Conservation (phyloP, 64 coral and sea anemone species). For the Anthopleura sola region DNA sequence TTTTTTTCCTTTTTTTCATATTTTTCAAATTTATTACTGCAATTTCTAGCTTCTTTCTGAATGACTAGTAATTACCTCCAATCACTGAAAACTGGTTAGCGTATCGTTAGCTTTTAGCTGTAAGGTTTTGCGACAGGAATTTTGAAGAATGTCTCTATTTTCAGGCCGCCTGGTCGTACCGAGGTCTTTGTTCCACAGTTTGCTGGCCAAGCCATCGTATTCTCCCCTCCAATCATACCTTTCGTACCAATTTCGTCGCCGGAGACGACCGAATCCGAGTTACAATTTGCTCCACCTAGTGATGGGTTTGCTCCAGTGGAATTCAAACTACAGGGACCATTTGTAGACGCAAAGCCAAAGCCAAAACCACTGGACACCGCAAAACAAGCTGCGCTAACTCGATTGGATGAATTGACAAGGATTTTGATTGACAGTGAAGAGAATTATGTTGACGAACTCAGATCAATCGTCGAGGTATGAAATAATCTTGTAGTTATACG, state of each 20-base stretch:
- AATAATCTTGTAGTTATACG: neutral
- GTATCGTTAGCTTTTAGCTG: neutral
- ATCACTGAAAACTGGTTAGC: too few relatives aligned
- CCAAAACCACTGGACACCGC: slow-evolving; percentile 28
- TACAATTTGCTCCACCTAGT: slow-evolving; percentile 23
- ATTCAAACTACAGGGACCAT: slow-evolving; percentile 54
- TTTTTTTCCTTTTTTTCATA: neutral
- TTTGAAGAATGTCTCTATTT: neutral
- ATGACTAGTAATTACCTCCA: too few relatives aligned
- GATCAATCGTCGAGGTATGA: slow-evolving; percentile 71
- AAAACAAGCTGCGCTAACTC: slow-evolving; percentile 43
- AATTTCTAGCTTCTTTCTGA: too few relatives aligned
- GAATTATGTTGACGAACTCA: slow-evolving; percentile 66
- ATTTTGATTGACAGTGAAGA: slow-evolving; percentile 64
- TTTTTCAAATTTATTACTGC: neutral
- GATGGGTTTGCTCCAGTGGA: slow-evolving; percentile 57
- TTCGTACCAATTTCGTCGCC: neutral
- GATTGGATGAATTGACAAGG: slow-evolving; percentile 63
- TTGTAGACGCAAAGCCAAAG: slow-evolving; percentile 52
- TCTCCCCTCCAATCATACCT: slow-evolving; percentile 75
- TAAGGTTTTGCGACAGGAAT: neutral
- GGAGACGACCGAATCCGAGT: slow-evolving; percentile 34
- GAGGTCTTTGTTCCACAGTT: slow-evolving; percentile 78
- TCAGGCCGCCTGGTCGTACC: slow-evolving; percentile 35
- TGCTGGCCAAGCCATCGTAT: slow-evolving; percentile 78